A percentile compares a stretch with the other conserved stretches of the same genome.
Evolutionary conservation across 2,113 vertebrate genomes (phyloP).

Genomic region (Gymnarchus niloticus): DNA sequence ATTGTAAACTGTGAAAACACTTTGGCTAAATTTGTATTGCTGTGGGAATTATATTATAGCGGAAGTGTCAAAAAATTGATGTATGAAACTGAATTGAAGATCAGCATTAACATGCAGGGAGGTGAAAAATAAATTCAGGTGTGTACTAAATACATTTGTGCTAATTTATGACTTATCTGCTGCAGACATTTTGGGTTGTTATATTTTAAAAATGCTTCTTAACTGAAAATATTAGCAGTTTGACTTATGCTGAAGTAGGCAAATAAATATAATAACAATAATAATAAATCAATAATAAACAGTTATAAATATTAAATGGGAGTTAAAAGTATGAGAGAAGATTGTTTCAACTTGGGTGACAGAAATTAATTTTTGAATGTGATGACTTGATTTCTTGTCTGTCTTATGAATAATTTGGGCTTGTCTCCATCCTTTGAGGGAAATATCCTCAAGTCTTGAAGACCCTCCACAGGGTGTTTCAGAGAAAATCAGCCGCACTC

Average conservation of each 20-base stretch:
- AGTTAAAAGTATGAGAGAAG: not conserved
- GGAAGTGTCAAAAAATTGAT: not conserved
- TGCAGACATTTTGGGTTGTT: not conserved
- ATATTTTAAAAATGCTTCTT: not conserved
- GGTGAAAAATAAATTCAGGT: not conserved
- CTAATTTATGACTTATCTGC: not conserved
- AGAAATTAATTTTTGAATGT: not conserved
- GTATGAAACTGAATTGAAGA: not conserved
- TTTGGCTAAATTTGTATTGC: not conserved
- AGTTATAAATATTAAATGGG: not conserved
- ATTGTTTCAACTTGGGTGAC: not conserved
- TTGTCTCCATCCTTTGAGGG: not conserved
- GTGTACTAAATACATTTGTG: not conserved
- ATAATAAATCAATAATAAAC: not conserved
- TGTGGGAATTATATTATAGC: not conserved
- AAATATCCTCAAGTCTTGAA: not conserved
- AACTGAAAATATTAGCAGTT: not conserved
- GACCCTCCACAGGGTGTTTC: not conserved
- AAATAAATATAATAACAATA: not conserved
- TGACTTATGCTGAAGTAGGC: not conserved
- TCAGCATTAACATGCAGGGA: not conserved
- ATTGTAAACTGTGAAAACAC: conserved; percentile 9
- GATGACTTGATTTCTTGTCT: not conserved
- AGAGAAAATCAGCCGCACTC: not conserved
- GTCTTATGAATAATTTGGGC: not conserved